Base-by-base conservation (phyloP, 2,797 vertebrate species). In the Sternarchorhynchus goeldii region DNA sequence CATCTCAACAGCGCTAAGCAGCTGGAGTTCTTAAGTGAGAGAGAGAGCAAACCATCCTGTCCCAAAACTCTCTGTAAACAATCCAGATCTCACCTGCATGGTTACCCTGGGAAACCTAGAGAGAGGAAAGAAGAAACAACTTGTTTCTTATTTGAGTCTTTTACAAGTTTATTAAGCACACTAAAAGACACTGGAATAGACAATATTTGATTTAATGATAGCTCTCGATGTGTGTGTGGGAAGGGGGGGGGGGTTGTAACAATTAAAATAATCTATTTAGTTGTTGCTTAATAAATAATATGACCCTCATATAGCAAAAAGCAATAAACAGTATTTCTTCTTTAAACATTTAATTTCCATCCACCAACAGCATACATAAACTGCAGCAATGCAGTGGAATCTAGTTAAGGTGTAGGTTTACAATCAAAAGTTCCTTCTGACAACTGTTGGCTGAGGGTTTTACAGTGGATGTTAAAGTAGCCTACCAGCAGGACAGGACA, bases 61-160 rank as follows among this genome's bases (percentile, higher is more conserved):
- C 90, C 84, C 70, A 88, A 89, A 90, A 67, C 85, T 87, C 84
- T 86, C 65, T 1, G 65, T 87, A 91, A 91, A 92, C 85, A 91
- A 73, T 84, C 84, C 81, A 88, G 88, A 87, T 91, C 88, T 89
- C 87, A 87, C 84, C 78, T 86, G 76, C 8, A 12, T 55, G 4
- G 84, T 88, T 32, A 65, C 84, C 87, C 86, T 6, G 76, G 86
- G 88, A 80, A 78, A 85, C 80, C 6, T 21, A 14, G 4, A 70
- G 50, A 56, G 60, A 69, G 3, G n/a, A 55, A 39, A 72, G 84
- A 89, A 86, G 76, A 39, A 36, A 39, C 16, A 34, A 69, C 3
- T 39, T 63, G 12, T 68, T 59, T 39, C 18, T 36, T 71, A 29
- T 74, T 68, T 65, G 18, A 18, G 16, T 53, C 16, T 56, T 36